These are phyloP conservation scores for Clunio marinus DNA, from an alignment of 2,888 invertebrate genomes.

Conservation along the genomic window DNA sequence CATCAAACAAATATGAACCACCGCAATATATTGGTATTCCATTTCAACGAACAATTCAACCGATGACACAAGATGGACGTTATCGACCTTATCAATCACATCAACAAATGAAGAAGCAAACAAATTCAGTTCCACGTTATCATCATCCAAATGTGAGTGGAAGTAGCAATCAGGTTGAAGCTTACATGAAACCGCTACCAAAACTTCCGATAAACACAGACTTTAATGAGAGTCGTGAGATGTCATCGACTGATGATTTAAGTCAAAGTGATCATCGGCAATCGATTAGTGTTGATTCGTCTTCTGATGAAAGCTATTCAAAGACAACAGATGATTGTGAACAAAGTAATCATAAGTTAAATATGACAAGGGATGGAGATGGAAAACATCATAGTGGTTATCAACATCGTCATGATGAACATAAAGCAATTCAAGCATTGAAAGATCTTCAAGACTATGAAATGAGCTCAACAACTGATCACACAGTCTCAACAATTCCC, in stretches of 20 bases:
- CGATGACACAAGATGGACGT: conserved; percentile 43
- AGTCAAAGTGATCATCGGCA: conserved; percentile 66
- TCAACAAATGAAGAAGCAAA: conserved; percentile 44
- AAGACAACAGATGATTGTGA: conserved; percentile 68
- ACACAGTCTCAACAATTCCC: conserved; percentile 58
- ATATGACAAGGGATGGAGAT: conserved; percentile 46
- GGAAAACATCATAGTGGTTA: conserved; percentile 41
- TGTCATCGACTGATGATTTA: conserved; percentile 76
- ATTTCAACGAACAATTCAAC: conserved; percentile 43
- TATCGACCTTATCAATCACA: conserved; percentile 43
- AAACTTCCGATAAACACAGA: conserved; percentile 54
- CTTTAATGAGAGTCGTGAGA: conserved; percentile 50
- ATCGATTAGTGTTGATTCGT: conserved; percentile 70
- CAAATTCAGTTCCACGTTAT: conserved; percentile 45
- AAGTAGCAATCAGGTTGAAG: conserved; percentile 42
- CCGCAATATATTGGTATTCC: conserved; percentile 46
- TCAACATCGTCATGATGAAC: conserved; percentile 40
- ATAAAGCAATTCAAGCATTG: conserved; percentile 44
- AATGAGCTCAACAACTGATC: conserved; percentile 52
- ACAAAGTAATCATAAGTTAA: conserved; percentile 44
- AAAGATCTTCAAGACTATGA: conserved; percentile 50
- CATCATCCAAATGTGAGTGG: conserved; percentile 3
- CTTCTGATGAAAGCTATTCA: conserved; percentile 80
- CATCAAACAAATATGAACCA: conserved; percentile 48
- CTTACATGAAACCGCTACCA: conserved; percentile 58